Conservation (phyloP, 2,797 vertebrate species). For the Anguilla pacifica region DNA sequence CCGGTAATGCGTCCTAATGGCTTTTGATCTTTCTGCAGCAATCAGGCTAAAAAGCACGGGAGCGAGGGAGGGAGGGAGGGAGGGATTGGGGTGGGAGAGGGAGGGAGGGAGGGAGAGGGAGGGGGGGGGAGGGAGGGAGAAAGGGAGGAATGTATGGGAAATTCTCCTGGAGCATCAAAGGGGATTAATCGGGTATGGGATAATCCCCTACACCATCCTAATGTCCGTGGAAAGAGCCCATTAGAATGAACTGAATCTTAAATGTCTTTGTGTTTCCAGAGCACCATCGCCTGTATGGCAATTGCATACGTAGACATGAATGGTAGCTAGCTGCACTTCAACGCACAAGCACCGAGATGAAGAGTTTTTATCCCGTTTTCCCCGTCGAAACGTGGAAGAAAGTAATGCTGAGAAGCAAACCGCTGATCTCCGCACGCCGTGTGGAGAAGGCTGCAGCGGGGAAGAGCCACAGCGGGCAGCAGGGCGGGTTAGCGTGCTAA, state of each 20-base stretch:
- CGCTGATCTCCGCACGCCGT: background rate
- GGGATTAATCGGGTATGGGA: conserved; percentile 24
- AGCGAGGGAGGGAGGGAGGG: no score
- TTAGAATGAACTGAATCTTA: background rate
- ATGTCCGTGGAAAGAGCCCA: background rate
- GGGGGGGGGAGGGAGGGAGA: no score
- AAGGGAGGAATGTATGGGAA: background rate
- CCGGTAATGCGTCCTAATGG: conserved; percentile 31
- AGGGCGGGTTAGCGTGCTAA: background rate
- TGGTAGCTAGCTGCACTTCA: background rate
- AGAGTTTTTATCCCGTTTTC: background rate
- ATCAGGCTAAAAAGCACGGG: background rate
- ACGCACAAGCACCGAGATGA: background rate
- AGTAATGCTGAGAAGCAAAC: background rate
- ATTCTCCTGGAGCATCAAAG: conserved; percentile 11
- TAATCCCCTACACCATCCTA: conserved; percentile 30
- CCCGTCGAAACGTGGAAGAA: background rate
- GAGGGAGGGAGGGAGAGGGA: no score
- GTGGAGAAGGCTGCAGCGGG: background rate
- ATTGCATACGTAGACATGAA: background rate
- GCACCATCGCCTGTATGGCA: background rate
- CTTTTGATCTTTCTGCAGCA: conserved; percentile 17
- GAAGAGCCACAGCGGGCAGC: background rate
- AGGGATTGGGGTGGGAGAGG: no score
- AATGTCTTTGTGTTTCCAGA: background rate